phyloP scores from a whole-genome alignment of 2,888 invertebrate species.

The Drosophila kuntzei region DNA sequence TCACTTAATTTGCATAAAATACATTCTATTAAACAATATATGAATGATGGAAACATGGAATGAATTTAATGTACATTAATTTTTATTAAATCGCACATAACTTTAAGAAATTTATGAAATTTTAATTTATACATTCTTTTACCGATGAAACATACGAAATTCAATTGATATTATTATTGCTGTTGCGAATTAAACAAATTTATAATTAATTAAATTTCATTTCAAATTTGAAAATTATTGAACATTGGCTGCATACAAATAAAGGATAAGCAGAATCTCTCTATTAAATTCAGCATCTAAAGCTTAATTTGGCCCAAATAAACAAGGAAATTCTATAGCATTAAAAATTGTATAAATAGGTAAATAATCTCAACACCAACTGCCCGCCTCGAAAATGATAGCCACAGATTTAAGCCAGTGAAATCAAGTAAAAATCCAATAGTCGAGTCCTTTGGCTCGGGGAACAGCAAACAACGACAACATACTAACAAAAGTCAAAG shows the following conservation, averaged over 20 bases:
- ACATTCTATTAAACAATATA: slow-evolving; percentile 71
- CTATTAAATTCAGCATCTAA: not conserved
- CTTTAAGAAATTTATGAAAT: slow-evolving; percentile 5
- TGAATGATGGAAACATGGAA: slow-evolving; percentile 72
- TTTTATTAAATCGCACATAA: not conserved
- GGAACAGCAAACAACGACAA: slow-evolving; percentile 58
- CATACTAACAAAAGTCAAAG: slow-evolving; percentile 83
- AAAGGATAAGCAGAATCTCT: not conserved
- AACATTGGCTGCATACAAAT: not conserved
- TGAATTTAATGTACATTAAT: slow-evolving; percentile 51
- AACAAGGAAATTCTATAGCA: slow-evolving; percentile 12
- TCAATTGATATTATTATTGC: not conserved
- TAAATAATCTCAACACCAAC: slow-evolving; percentile 25
- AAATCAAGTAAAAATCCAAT: slow-evolving; percentile 45
- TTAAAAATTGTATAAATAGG: slow-evolving; percentile 16
- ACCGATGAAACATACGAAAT: not conserved
- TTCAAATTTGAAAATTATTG: not conserved
- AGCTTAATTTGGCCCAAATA: slow-evolving; percentile 1
- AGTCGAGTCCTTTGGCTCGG: slow-evolving; percentile 32
- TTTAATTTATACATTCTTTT: slow-evolving; percentile 2
- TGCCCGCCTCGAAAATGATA: slow-evolving; percentile 12
- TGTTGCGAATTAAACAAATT: not conserved
- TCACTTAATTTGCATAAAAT: slow-evolving; percentile 73
- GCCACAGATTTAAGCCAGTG: slow-evolving; percentile 19
- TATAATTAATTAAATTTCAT: not conserved